phyloP scores from a whole-genome alignment of 2,797 vertebrate species.

The Gymnothorax javanicus region DNA sequence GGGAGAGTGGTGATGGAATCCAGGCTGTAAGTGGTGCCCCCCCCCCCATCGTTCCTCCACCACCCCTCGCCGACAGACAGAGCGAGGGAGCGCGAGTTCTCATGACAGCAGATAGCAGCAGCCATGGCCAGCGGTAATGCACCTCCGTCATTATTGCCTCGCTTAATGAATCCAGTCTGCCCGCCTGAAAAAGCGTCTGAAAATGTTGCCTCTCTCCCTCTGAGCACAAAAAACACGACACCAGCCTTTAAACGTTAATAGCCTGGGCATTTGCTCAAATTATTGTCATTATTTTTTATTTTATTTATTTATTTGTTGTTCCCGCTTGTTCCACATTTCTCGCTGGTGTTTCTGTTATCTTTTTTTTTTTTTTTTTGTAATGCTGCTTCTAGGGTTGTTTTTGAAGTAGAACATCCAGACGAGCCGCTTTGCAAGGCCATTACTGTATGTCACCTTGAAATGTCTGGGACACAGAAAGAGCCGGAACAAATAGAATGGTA shows the following conservation, averaged over 20 bases:
- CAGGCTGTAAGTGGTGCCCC: conserved; percentile 56
- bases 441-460: not conserved
- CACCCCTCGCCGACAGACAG: conserved; percentile 57
- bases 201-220: not conserved
- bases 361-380: not conserved
- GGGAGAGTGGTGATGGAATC: conserved; percentile 57
- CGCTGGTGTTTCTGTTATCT: not conserved
- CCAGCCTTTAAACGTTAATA: not conserved
- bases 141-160: not conserved
- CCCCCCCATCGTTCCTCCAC: conserved; percentile 37
- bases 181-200: not conserved
- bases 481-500: not conserved
- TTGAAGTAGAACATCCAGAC: not conserved
- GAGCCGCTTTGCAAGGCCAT: not conserved
- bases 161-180: not conserved
- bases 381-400: not conserved
- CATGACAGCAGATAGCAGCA: conserved; percentile 69
- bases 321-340: not conserved
- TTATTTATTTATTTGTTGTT: not conserved
- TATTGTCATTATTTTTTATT: not conserved
- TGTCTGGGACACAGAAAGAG: not conserved
- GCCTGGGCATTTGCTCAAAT: not conserved
- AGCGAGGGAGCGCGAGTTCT: conserved; percentile 64
- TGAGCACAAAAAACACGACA: not conserved
- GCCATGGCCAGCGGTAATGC: conserved; percentile 87